These are phyloP conservation scores for Chlorodrepanis virens DNA, from an alignment of 2,113 vertebrate genomes.

Conservation along the genomic window DNA sequence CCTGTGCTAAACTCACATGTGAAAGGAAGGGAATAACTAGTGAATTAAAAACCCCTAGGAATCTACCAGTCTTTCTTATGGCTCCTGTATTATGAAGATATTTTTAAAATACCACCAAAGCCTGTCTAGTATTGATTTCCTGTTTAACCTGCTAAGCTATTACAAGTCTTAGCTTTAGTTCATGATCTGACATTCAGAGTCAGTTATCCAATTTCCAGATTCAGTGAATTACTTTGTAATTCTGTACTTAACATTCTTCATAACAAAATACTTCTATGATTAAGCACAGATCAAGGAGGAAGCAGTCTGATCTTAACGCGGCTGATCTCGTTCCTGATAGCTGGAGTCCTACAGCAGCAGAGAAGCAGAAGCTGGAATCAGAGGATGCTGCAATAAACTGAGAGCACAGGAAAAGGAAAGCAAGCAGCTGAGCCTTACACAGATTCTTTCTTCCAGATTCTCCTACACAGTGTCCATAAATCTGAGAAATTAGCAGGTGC, in stretches of 20 bases:
- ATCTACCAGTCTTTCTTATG: not conserved
- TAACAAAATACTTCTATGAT: not conserved
- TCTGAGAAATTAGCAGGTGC: not conserved
- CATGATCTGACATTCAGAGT: not conserved
- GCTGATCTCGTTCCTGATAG: not conserved
- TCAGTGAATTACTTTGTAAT: not conserved
- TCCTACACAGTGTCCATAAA: not conserved
- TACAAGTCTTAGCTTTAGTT: not conserved
- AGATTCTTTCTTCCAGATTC: not conserved
- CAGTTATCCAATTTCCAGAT: not conserved
- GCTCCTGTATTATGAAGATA: not conserved
- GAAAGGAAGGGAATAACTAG: not conserved
- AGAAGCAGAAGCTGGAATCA: not conserved
- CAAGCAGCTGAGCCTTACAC: not conserved
- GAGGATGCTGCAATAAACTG: not conserved
- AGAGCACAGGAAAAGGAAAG: not conserved
- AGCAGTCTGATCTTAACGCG: not conserved
- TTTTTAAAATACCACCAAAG: not conserved
- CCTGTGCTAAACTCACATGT: not conserved
- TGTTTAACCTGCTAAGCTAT: constrained; percentile 24
- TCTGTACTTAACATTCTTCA: not conserved
- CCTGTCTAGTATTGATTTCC: not conserved
- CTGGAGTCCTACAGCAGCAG: not conserved
- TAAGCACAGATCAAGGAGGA: not conserved
- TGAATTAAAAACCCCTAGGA: not conserved